A percentile compares a stretch with the other conserved stretches of the same genome.
Conservation (phyloP, 2,113 vertebrate species). For the Bubo blakistoni region DNA sequence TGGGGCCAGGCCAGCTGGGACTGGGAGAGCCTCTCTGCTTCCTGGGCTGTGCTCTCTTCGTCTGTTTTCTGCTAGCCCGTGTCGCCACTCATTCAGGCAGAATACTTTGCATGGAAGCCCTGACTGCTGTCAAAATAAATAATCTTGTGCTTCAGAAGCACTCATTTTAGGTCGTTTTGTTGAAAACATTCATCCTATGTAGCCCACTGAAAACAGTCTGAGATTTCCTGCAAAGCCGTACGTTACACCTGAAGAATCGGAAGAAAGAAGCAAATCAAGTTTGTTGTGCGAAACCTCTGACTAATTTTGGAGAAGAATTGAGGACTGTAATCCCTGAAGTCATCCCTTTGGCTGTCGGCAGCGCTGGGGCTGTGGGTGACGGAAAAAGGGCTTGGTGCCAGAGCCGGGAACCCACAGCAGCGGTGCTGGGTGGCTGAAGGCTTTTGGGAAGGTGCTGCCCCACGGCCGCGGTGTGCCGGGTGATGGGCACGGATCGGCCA, state of each 20-base stretch:
- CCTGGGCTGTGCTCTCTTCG: background rate
- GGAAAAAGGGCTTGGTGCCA: background rate
- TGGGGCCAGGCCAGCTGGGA: background rate
- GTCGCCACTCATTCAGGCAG: background rate
- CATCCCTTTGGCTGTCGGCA: background rate
- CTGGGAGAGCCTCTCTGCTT: background rate
- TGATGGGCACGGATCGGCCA: background rate
- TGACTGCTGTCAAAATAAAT: background rate
- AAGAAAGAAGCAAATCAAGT: background rate
- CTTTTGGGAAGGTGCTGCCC: background rate
- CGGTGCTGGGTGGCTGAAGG: background rate
- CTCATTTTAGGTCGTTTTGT: background rate
- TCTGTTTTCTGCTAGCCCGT: background rate
- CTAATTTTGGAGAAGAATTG: background rate
- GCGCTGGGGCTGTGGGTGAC: background rate
- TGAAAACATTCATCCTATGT: fast-evolving
- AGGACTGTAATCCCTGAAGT: background rate
- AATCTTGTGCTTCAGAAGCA: background rate
- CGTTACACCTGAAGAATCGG: background rate
- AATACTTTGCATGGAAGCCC: background rate
- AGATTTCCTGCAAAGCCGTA: background rate
- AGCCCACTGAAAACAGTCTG: no score
- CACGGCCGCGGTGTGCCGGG: no score
- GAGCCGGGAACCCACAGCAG: background rate
- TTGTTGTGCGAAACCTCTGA: background rate